A percentile compares a stretch with the other conserved stretches of the same genome.
These are phyloP conservation scores for Subanguina moxae DNA, from an alignment of 1,140 invertebrate species.

Conservation along the genomic window DNA sequence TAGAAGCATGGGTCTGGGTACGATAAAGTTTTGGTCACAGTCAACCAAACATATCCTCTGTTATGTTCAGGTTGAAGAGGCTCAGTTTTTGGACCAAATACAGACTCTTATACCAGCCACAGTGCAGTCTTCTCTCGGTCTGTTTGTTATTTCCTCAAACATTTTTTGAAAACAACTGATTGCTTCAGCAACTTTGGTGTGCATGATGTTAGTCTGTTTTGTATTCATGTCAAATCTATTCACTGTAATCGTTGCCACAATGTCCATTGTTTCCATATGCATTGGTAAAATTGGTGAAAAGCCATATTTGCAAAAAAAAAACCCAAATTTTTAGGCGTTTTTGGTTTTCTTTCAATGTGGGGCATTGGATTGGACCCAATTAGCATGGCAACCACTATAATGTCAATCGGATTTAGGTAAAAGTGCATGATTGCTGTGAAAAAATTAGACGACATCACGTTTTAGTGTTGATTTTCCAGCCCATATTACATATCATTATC, in stretches of 20 bases:
- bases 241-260: constrained; percentile 59
- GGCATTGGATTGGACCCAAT: constrained; percentile 61
- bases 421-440: too few relatives aligned
- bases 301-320: not conserved
- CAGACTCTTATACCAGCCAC: constrained; percentile 60
- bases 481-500: constrained; percentile 60
- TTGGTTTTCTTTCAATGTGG: constrained; percentile 61
- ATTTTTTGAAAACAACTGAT: too few relatives aligned
- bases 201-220: constrained; percentile 60
- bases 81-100: constrained; percentile 57
- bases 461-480: constrained; percentile 61
- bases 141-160: constrained; percentile 41
- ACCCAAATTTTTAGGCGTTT: constrained; percentile 47
- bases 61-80: constrained; percentile 31
- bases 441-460: too few relatives aligned
- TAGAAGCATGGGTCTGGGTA: constrained; percentile 33
- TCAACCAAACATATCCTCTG: too few relatives aligned
- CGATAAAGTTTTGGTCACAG: too few relatives aligned
- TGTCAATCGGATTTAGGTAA: constrained; percentile 60
- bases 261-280: constrained; percentile 60
- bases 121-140: constrained; percentile 59
- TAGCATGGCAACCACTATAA: constrained; percentile 62
- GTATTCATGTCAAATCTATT: constrained; percentile 61
- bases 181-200: constrained; percentile 36
- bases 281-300: constrained; percentile 38